Conservation (phyloP, 2,113 vertebrate species). For the Micronycteris hirsuta region DNA sequence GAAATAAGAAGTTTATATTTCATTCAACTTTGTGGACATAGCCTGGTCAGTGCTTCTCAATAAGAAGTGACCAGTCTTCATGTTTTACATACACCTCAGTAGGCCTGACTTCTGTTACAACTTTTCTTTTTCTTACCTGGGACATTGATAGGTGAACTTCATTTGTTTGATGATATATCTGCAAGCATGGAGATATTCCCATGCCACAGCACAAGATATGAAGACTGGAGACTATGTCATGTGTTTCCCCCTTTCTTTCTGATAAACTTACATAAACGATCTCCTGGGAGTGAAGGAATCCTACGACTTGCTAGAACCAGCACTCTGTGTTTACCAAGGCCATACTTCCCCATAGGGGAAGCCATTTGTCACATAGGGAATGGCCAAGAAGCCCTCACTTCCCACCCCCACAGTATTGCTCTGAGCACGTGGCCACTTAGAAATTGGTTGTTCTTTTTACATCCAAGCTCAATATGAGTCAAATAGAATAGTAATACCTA, state of each 20-base stretch:
- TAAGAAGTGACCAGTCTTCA: not conserved
- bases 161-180: not conserved
- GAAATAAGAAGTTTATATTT: not conserved
- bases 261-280: not conserved
- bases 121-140: not conserved
- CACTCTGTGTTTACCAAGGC: not conserved
- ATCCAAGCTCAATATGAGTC: not conserved
- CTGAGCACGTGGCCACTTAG: not conserved
- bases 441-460: not conserved
- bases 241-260: not conserved
- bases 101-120: not conserved
- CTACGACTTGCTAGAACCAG: not conserved
- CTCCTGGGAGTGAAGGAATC: not conserved
- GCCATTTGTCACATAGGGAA: not conserved
- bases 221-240: not conserved
- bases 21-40: not conserved
- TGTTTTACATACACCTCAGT: not conserved
- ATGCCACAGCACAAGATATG: not conserved
- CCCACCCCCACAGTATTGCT: not conserved
- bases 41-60: not conserved
- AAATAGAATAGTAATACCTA: not conserved
- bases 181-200: not conserved
- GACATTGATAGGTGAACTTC: not conserved
- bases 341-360: not conserved
- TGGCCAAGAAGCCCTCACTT: not conserved